Evolutionary conservation across 2,888 invertebrate genomes (phyloP).

Genomic region (Volucella zonaria): DNA sequence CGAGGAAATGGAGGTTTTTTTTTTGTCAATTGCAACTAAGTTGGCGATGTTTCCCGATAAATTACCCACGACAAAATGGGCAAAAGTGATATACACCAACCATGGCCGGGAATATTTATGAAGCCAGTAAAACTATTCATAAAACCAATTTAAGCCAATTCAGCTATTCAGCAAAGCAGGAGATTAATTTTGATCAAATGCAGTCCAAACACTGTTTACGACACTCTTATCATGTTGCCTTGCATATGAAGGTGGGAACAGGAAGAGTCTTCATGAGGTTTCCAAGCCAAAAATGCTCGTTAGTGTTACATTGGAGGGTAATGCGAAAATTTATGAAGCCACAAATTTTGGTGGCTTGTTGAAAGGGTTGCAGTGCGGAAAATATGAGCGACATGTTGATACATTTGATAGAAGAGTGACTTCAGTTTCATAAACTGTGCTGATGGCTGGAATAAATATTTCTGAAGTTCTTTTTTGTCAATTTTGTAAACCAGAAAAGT

Average conservation of each 20-base stretch:
- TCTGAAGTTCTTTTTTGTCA: not conserved
- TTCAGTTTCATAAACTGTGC: not conserved
- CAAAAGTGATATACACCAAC: not conserved
- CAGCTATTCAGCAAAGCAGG: conserved; percentile 63
- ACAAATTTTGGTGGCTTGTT: conserved; percentile 40
- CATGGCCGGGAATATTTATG: conserved; percentile 46
- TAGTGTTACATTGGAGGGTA: not conserved
- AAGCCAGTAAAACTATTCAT: conserved; percentile 56
- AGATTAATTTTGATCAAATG: conserved; percentile 69
- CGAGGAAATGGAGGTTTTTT: conserved; percentile 15
- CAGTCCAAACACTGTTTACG: conserved; percentile 58
- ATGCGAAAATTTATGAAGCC: conserved; percentile 48
- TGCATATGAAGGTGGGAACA: not conserved
- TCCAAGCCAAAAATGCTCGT: not conserved
- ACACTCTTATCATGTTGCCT: conserved; percentile 24
- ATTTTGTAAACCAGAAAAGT: not conserved
- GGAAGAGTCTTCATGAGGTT: not conserved
- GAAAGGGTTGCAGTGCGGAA: conserved; percentile 15
- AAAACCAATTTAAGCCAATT: conserved; percentile 69
- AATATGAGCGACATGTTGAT: conserved; percentile 24
- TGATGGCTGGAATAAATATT: conserved; percentile 9
- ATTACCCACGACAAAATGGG: conserved; percentile 23
- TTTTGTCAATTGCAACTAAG: conserved; percentile 5
- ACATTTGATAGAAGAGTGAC: not conserved
- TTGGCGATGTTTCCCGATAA: conserved; percentile 3